Evolutionary conservation across 2,113 vertebrate genomes (phyloP).

Genomic region (Leptocoma aspasia): DNA sequence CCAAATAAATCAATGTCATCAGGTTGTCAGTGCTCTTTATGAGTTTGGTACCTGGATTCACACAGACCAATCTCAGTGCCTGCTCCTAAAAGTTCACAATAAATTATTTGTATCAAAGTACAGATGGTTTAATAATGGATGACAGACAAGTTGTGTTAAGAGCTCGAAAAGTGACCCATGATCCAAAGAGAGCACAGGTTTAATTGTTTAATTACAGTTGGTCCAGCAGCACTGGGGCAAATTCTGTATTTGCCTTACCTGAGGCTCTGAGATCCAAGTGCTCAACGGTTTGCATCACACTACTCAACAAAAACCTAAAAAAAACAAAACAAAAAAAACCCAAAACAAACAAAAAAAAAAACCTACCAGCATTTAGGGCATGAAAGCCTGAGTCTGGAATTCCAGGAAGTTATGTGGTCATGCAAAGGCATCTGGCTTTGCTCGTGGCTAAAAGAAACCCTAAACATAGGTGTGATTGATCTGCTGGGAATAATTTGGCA

Average conservation of each 20-base stretch:
- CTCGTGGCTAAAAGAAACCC: background rate
- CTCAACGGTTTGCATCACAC: background rate
- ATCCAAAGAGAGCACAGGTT: background rate
- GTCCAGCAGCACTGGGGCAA: background rate
- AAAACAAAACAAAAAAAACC: no score
- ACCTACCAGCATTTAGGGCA: background rate
- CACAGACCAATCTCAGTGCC: background rate
- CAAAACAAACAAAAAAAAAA: no score
- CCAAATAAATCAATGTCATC: background rate
- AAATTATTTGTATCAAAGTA: background rate
- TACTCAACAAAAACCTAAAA: background rate
- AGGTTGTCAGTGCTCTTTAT: background rate
- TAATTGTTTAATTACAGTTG: background rate
- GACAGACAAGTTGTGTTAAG: background rate
- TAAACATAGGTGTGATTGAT: background rate
- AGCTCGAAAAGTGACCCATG: background rate
- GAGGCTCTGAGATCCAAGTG: background rate
- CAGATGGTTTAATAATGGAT: background rate
- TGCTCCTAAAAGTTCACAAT: background rate
- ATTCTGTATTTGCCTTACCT: background rate
- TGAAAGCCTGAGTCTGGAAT: background rate
- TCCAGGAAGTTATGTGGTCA: background rate
- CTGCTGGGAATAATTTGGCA: background rate
- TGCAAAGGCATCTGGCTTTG: background rate
- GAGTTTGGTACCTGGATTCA: background rate